These are phyloP conservation scores for Saguinus imperator DNA, from an alignment of 2,113 vertebrate species.

Conservation along the genomic window DNA sequence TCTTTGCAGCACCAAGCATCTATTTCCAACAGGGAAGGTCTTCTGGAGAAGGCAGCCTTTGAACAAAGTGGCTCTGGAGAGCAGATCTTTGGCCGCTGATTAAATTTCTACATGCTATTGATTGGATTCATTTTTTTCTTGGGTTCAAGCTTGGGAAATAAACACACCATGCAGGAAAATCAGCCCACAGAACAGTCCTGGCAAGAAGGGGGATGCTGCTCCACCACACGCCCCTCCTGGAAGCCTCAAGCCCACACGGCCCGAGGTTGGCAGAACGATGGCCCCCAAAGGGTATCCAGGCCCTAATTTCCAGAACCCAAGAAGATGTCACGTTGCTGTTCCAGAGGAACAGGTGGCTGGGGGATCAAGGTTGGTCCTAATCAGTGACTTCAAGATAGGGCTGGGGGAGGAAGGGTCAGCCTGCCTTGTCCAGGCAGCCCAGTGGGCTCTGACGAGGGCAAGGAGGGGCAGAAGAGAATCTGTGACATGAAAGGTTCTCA, in stretches of 20 bases:
- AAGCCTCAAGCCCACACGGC: background rate
- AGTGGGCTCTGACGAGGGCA: accelerated
- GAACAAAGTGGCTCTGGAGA: background rate
- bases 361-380: accelerated
- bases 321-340: accelerated
- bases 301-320: accelerated
- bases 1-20: too few relatives aligned
- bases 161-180: too few relatives aligned
- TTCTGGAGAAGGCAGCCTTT: background rate
- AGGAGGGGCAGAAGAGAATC: background rate
- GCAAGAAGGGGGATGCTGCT: too few relatives aligned
- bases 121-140: too few relatives aligned
- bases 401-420: too few relatives aligned
- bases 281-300: background rate
- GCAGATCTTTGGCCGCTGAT: too few relatives aligned
- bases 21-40: too few relatives aligned
- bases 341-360: accelerated
- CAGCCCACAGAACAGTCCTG: too few relatives aligned
- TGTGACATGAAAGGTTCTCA: accelerated
- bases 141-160: too few relatives aligned
- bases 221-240: accelerated
- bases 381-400: background rate
- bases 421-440: too few relatives aligned
- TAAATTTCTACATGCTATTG: too few relatives aligned
- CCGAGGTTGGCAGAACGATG: accelerated